Conservation (phyloP, 2,888 invertebrate genomes). For the Aspidiotus rigidus region DNA sequence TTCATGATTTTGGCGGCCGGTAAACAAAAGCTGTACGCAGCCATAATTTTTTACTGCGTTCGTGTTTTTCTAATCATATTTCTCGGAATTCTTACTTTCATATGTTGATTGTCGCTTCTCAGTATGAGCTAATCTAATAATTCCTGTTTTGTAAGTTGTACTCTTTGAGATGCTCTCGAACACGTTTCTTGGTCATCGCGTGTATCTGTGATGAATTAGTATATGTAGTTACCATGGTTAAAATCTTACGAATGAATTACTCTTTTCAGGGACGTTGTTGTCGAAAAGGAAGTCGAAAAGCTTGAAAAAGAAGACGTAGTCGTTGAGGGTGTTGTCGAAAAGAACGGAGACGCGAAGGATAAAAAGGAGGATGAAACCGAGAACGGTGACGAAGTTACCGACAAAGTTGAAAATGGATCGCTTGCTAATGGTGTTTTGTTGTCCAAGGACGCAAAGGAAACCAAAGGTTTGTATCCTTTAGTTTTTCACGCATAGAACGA, state of each 20-base stretch:
- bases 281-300: conserved; percentile 26
- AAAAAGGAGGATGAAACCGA: conserved; percentile 12
- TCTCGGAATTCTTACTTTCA: too few species aligned
- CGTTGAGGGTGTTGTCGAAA: neutral
- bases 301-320: conserved; percentile 5
- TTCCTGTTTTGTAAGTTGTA: conserved; percentile 2
- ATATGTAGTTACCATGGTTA: too few species aligned
- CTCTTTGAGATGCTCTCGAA: neutral
- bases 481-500: too few species aligned
- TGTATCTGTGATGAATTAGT: neutral
- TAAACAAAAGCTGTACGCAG: conserved; percentile 27
- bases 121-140: too few species aligned
- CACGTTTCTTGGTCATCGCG: neutral
- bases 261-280: conserved; percentile 12
- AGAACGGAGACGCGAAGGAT: conserved; percentile 15
- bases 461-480: too few species aligned
- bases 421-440: too few species aligned
- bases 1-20: conserved; percentile 29
- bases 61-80: neutral
- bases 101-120: too few species aligned
- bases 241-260: too few species aligned
- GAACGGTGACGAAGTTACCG: conserved; percentile 20
- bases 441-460: too few species aligned
- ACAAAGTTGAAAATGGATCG: neutral
- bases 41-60: conserved; percentile 23